Base-by-base conservation (phyloP, 2,113 vertebrate species). In the Sinocyclocheilus anophthalmus region DNA sequence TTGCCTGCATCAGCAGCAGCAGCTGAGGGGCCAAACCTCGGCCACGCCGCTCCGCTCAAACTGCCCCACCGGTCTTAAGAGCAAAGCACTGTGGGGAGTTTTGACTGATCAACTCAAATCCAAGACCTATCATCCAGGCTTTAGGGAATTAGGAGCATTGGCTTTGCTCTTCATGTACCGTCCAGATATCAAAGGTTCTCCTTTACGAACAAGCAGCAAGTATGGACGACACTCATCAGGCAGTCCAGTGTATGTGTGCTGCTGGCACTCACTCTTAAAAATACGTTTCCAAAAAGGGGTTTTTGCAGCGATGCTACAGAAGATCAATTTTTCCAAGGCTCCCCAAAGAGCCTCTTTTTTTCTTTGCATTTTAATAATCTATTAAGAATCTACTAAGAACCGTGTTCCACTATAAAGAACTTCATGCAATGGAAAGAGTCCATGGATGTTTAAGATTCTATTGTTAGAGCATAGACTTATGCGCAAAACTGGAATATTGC, bases 1-100 rank as follows among this genome's bases (percentile, higher is more conserved):
- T 84, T 94, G 92, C 93, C 91, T 92, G 92, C 93, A 94, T 94
- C 94, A 95, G 95, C 95, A 95, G 30, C 30, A 33, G 91, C 86
- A 87, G 77, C 89, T 86, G 84, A 89, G 88, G 89, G 91, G 91
- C 90, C 89, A 90, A 91, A 88, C 89, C 89, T 87, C 86, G 82
- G 89, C 84, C 81, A 48, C 30, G 12, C 79, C 88, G 67, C 8
- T 76, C 76, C 89, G 89, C 88, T 86, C 86, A 92, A 90, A 89
- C 84, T 37, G 90, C 89, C 90, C 90, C 86, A 91, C 88, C 84
- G 90, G 24, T 50, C 84, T 88, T 91, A 88, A 87, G 82, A 87
- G 82, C 90, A 87, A 90, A 85, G 85, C 61, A 80, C 87, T 90
- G 84, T 85, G 22, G 79, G 85, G 63, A 88, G 76, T 45, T 67